Evolutionary conservation across 2,888 invertebrate genomes (phyloP), one percentile per base, ranked within the genome.

Genomic region (Drosophila greeni): DNA sequence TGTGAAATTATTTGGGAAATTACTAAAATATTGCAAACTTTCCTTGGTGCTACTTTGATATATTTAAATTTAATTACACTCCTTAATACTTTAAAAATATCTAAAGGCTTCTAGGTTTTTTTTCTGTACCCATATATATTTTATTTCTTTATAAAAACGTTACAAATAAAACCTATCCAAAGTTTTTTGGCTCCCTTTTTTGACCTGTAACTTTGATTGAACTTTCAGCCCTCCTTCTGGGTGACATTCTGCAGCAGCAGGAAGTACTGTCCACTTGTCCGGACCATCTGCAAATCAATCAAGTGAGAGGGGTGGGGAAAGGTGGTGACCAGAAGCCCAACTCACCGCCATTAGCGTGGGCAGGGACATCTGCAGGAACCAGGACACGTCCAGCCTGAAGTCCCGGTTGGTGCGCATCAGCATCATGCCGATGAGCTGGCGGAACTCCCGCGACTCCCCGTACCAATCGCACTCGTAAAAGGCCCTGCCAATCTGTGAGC

Each of bases 241-340:
- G 68, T 73, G 29, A 87, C 43, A 58, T 86, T 86, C 26, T 76
- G 78, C 16, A 87, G 51, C 16, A 87, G 54, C 31, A 87, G 65
- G 61, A 76, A 87, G 60, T 86, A 87, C 31, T 87, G 87, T n/a
- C 84, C 79, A 62, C 86, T 87, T 16, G 86, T 76, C 65, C 75
- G 78, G 4, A 85, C 48, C 72, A 87, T 85, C 87, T 87, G 74
- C 40, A 72, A 80, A 59, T 39, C 57, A 52, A 16, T 51, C 29
- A 64, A 51, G 47, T 36, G 31, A 64, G 47, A 45, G 20, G 8
- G 33, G n/a, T 4, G 36, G 36, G 3, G 3, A 16, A 4, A 3
- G 6, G 6, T 7, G 24, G 37, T 9, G 6, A 3, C 3, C 8
- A 11, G 18, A 11, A 6, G 16, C 20, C n/a, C 29, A 39, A 77